Base-by-base conservation (phyloP, 2,797 vertebrate genomes). In the Chaetodon trifasciatus region DNA sequence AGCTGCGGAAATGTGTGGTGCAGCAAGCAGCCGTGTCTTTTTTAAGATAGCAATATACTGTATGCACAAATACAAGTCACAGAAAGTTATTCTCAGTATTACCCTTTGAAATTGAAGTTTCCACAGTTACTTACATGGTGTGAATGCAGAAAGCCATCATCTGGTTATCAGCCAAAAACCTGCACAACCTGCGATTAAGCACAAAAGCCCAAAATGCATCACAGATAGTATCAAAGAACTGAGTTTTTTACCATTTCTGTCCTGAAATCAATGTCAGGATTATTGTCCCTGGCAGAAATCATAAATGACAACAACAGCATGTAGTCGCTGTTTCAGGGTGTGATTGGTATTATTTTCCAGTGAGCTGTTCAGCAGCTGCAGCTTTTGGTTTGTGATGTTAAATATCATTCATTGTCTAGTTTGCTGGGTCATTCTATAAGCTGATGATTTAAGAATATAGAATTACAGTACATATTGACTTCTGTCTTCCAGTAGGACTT, bases 1-100 rank as follows among this genome's bases (percentile, higher is more conserved):
- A 81, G 71, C 69, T 78, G 66, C 37, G 81, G 60, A 64, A 52
- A 68, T 56, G 55, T 57, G 28, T 28, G 24, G 24, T 74, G 53
- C 1, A 53, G 53, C 58, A 78, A 78, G 40, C 40, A 35, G 21
- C 67, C 28, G 0, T 46, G 23, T 39, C 28, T 44, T 56, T 50
- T 46, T 13, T 46, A 13, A 52, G 10, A 8, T 52, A 52, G 2
- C 5, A 2, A 13, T 49, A 16, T 7, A 21, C 2, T 39, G 2
- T 40, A 35, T 23, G 11, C 0, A 64, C 8, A n/a, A 17, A 56
- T 13, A 15, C 4, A 52, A 21, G 17, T 28, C 23, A 40, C 21
- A 60, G 46, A 42, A 52, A 50, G 32, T 44, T 55, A 15, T 53
- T 53, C 21, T 53, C 35, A 53, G 6, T 53, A 23, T 23, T 37